phyloP scores from a whole-genome alignment of 2,113 vertebrate species.

The Sapayoa aenigma region DNA sequence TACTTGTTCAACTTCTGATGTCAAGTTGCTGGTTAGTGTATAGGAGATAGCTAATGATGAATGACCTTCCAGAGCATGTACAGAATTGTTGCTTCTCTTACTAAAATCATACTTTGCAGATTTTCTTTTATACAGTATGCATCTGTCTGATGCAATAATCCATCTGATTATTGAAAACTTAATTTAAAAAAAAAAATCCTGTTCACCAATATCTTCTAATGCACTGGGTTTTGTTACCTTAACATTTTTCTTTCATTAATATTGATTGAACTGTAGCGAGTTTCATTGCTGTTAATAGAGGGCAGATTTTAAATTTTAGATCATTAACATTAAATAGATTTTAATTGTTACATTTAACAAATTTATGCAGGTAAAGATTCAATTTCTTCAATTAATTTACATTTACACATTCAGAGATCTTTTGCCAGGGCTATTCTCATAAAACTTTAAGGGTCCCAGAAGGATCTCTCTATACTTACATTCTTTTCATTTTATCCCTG shows the following conservation, averaged over 20 bases:
- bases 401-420: slow-evolving; percentile 22
- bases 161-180: slow-evolving; percentile 31
- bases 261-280: slow-evolving; percentile 55
- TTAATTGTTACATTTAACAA: slow-evolving; percentile 53
- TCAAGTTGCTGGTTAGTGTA: slow-evolving; percentile 25
- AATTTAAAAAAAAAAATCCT: neutral
- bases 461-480: neutral
- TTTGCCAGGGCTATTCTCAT: slow-evolving; percentile 1
- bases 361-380: slow-evolving; percentile 56
- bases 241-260: slow-evolving; percentile 51
- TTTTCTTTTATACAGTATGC: slow-evolving; percentile 10
- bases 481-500: slow-evolving; percentile 36
- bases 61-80: slow-evolving; percentile 21
- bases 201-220: slow-evolving; percentile 23
- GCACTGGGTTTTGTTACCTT: slow-evolving; percentile 53
- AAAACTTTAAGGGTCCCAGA: slow-evolving; percentile 44
- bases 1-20: slow-evolving; percentile 36
- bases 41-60: slow-evolving; percentile 15
- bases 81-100: slow-evolving; percentile 36
- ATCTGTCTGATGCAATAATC: neutral
- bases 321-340: slow-evolving; percentile 51
- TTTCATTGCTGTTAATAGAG: slow-evolving; percentile 33
- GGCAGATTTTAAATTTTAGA: slow-evolving; percentile 43
- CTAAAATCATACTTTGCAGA: slow-evolving; percentile 19
- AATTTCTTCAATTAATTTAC: slow-evolving; percentile 53